Conservation (phyloP, 2,113 vertebrate species). For the Elachura formosa region DNA sequence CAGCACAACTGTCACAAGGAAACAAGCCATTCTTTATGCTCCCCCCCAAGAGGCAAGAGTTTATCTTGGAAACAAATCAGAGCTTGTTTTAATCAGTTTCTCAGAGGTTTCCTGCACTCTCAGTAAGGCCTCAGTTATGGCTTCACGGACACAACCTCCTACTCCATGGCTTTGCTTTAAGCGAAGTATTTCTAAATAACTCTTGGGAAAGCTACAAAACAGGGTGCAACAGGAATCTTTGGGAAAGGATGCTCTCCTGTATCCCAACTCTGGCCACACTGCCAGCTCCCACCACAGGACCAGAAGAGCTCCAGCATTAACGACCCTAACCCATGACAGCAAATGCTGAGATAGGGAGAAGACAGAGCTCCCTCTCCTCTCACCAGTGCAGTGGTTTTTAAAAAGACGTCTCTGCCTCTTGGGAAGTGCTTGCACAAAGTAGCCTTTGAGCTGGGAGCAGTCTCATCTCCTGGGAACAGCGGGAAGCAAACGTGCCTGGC, state of each 20-base stretch:
- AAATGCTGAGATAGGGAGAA: background rate
- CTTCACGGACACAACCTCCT: background rate
- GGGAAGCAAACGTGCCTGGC: background rate
- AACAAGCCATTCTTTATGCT: background rate
- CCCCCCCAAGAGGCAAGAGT: background rate
- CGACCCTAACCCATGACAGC: accelerated
- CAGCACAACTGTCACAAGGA: background rate
- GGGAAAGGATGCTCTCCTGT: background rate
- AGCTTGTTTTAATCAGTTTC: background rate
- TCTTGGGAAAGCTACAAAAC: background rate
- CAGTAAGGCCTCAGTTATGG: background rate
- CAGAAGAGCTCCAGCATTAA: background rate
- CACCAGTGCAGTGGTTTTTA: background rate
- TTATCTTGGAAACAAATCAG: conserved; percentile 37
- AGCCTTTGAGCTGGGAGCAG: background rate
- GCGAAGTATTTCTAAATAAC: background rate
- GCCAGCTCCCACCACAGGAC: background rate
- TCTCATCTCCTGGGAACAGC: background rate
- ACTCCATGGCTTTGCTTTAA: background rate
- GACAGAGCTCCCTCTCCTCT: background rate
- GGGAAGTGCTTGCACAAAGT: background rate
- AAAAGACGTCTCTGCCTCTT: background rate
- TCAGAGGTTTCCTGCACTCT: background rate
- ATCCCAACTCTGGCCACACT: background rate
- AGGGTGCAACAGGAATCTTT: background rate